Conservation (phyloP, 2,888 invertebrate species). For the Ceramica pisi region DNA sequence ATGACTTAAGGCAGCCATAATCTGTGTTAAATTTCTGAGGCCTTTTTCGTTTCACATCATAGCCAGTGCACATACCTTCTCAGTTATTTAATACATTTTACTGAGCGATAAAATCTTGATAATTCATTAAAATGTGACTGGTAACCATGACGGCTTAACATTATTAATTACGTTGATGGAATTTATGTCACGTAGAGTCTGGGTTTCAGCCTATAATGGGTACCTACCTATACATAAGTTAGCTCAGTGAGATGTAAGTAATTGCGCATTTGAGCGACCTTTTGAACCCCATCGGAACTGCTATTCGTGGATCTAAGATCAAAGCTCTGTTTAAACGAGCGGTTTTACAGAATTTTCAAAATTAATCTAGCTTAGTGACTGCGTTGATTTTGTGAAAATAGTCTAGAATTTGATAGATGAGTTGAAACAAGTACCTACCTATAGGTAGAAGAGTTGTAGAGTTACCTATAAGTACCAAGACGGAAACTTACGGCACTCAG, state of each 20-base stretch:
- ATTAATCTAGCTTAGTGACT: not conserved
- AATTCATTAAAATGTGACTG: constrained; percentile 4
- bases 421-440: too few species aligned
- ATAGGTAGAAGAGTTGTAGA: too few species aligned
- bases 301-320: constrained; percentile 47
- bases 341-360: constrained; percentile 21
- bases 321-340: constrained; percentile 35
- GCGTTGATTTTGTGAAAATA: not conserved
- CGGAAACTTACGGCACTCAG: too few species aligned
- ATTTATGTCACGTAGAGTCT: not conserved
- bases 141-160: constrained; percentile 1
- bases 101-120: constrained; percentile 19
- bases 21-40: not conserved
- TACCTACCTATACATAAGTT: not conserved
- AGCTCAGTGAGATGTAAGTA: constrained; percentile 42
- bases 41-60: constrained; percentile 14
- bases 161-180: constrained; percentile 1
- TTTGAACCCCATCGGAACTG: constrained; percentile 39
- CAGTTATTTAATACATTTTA: constrained; percentile 25
- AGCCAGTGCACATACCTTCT: constrained; percentile 16
- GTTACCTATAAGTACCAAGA: too few species aligned
- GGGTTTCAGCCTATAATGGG: constrained; percentile 5
- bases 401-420: not conserved
- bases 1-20: not conserved
- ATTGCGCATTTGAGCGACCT: constrained; percentile 43